Conservation (phyloP, 2,888 invertebrate species). For the Eurytoma californica region DNA sequence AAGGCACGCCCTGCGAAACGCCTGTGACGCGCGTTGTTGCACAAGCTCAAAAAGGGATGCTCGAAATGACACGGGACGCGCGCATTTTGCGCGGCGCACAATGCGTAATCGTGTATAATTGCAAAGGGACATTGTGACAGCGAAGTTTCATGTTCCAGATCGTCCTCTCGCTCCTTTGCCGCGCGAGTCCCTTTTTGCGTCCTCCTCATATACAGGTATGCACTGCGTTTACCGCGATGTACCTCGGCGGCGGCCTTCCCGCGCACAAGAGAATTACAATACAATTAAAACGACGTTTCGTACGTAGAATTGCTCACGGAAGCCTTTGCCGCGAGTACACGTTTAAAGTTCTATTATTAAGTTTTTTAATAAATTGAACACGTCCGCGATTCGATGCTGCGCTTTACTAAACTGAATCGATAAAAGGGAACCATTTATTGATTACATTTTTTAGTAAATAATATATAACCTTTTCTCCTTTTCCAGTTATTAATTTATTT, state of each 20-base stretch:
- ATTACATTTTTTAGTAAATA: too few species aligned
- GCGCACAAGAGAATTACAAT: slow-evolving; percentile 20
- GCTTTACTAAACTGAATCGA: too few species aligned
- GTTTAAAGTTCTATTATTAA: too few species aligned
- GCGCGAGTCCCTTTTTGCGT: slow-evolving; percentile 5
- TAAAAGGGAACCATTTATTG: too few species aligned
- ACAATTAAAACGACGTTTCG: slow-evolving; percentile 13
- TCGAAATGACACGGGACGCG: slow-evolving; percentile 32
- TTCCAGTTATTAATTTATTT: too few species aligned
- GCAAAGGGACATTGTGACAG: slow-evolving; percentile 26
- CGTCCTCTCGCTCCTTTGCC: slow-evolving; percentile 27
- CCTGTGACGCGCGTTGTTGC: not conserved
- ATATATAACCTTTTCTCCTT: too few species aligned
- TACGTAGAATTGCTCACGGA: too few species aligned
- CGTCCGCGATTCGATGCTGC: too few species aligned
- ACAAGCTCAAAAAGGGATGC: slow-evolving; percentile 1
- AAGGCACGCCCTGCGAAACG: not conserved
- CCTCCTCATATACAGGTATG: not conserved
- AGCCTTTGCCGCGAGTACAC: too few species aligned
- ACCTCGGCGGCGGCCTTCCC: not conserved
- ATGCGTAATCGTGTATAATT: slow-evolving; percentile 38
- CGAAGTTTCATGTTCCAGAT: not conserved
- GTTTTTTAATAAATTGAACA: too few species aligned
- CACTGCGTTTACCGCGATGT: not conserved
- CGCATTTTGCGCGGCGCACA: slow-evolving; percentile 8